Conservation (phyloP, 2,797 vertebrate genomes). For the Cirrhinus molitorella region DNA sequence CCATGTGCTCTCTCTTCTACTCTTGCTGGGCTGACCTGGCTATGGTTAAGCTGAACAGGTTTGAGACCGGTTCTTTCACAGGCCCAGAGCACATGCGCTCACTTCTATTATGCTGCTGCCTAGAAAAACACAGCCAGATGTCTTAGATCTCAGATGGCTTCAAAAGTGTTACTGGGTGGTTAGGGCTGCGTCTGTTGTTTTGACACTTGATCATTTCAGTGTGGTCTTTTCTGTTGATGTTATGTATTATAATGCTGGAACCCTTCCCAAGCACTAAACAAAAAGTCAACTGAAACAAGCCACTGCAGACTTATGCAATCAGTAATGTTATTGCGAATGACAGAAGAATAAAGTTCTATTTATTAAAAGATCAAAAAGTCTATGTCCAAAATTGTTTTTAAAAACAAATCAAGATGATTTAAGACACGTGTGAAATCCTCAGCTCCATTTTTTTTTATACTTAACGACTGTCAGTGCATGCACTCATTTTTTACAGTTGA, state of each 20-base stretch:
- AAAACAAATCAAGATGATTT: not conserved
- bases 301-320: not conserved
- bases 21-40: slow-evolving; percentile 46
- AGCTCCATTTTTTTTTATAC: not conserved
- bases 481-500: not conserved
- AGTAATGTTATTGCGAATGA: slow-evolving; percentile 19
- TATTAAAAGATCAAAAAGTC: too few species aligned
- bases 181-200: slow-evolving; percentile 22
- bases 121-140: slow-evolving; percentile 52
- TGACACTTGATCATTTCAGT: slow-evolving; percentile 43
- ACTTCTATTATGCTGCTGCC: not conserved
- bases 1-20: slow-evolving; percentile 39
- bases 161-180: not conserved
- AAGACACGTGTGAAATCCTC: not conserved
- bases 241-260: slow-evolving; percentile 28
- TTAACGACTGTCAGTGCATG: not conserved
- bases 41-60: slow-evolving; percentile 73
- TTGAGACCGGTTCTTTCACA: slow-evolving; percentile 69
- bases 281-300: slow-evolving; percentile 26
- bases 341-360: not conserved
- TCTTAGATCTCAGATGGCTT: slow-evolving; percentile 21
- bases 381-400: not conserved
- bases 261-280: slow-evolving; percentile 41
- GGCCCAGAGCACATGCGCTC: slow-evolving; percentile 4
- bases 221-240: slow-evolving; percentile 32